Base-by-base conservation (phyloP, 1,140 invertebrate genomes). In the Atta cephalotes region DNA sequence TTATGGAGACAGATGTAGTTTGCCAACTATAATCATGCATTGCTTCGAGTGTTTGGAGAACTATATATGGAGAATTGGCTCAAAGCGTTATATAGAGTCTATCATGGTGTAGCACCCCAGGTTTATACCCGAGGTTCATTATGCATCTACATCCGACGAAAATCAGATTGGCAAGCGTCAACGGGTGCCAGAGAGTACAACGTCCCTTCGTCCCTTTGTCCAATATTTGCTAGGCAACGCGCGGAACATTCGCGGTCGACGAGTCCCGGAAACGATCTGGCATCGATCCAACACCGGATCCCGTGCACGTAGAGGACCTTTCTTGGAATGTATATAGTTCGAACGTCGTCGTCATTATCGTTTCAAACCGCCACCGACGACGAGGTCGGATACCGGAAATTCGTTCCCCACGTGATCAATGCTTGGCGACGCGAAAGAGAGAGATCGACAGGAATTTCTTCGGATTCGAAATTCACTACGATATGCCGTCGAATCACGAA, bases 261-360 rank as follows among this genome's bases (percentile, higher is more conserved):
- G 79, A 62, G 66, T 56, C 14, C 65, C 7, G 28, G 68, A 49
- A 70, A 89, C 82, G 87, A 89, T 89, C 82, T 89, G 88, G 88
- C 88, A 39, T 6, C 2, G 74, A 12, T 88, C 88, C 88, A 89
- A 85, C 51, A 70, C 68, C 53, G 56, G 12, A 25, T 18, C 45
- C 56, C 39, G 45, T 12, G 51, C 72, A 49, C 18, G 28, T 53
- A 70, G 21, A 21, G 56, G 28, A 25, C 58, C 63, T n/a, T 81
- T 16, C 65, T 71, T 45, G 16, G 79, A 51, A 77, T 70, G 39
- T 56, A 87, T 70, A 31, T 56, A 51, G 56, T 45, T 82, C 45
- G 60, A 62, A 58, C 60, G 53, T 62, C 76, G 71, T 85, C 16
- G 51, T 81, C 82, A 89, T 89, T 89, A 89, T 89, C 88, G 72